Percentiles rank a stretch among this genome's conserved stretches.
Conservation (phyloP, 2,797 vertebrate species). For the Sebastes hubbsi region DNA sequence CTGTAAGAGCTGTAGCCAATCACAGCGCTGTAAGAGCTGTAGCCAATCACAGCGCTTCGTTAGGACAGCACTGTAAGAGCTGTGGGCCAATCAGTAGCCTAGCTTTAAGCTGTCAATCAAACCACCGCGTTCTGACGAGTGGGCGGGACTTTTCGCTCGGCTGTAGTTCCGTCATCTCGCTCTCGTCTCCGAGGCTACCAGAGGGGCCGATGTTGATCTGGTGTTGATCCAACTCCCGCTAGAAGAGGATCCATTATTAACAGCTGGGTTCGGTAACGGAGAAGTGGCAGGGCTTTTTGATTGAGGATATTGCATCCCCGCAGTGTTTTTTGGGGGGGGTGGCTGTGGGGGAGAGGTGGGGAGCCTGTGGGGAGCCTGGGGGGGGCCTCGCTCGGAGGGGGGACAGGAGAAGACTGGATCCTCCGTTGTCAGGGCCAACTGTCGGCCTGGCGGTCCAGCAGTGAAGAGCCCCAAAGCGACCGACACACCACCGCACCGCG, state of each 20-base stretch:
- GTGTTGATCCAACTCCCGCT: too few species aligned
- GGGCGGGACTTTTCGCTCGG: constrained; percentile 63
- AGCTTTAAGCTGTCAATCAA: constrained; percentile 53
- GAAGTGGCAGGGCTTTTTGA: constrained; percentile 15
- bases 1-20: neutral
- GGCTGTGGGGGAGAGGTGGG: constrained; percentile 63
- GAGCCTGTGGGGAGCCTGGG: constrained; percentile 60
- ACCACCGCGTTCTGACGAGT: neutral
- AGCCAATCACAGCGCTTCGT: neutral
- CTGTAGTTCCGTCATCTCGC: constrained; percentile 79
- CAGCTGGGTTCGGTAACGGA: constrained; percentile 31
- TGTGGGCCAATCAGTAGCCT: constrained; percentile 56
- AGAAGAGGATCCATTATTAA: constrained; percentile 16
- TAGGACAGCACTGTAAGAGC: neutral
- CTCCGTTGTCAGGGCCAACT: constrained; percentile 56
- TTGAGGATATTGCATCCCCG: constrained; percentile 16
- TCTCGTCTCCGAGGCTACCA: constrained; percentile 70
- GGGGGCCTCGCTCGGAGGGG: constrained; percentile 63
- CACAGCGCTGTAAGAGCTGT: neutral
- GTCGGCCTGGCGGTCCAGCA: constrained; percentile 44
- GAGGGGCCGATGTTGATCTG: constrained; percentile 73
- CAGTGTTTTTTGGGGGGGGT: constrained; percentile 29
- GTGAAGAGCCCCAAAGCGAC: constrained; percentile 32
- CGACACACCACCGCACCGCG: constrained; percentile 5
- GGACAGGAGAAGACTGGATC: constrained; percentile 60